A percentile compares a stretch with the other conserved stretches of the same genome.
Evolutionary conservation across 1,140 invertebrate species (phyloP).

Genomic region (Hyphantria cunea): DNA sequence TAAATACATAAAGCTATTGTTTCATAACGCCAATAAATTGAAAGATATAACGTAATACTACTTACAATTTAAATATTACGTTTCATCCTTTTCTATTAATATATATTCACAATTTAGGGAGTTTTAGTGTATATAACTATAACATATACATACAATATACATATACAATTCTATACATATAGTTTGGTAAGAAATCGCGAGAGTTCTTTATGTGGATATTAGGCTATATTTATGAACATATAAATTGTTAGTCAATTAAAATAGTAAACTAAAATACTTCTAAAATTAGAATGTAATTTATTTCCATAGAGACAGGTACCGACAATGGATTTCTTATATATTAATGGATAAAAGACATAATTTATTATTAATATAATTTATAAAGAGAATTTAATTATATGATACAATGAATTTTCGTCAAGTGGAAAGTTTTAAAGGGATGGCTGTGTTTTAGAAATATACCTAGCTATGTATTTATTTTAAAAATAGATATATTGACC

Average conservation of each 20-base stretch:
- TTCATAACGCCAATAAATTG: no score
- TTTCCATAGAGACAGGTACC: constrained; percentile 28
- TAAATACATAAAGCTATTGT: no score
- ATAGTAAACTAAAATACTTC: constrained; percentile 7
- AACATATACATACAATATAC: not conserved
- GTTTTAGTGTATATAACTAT: no score
- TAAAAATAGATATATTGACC: not conserved
- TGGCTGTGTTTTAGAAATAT: constrained; percentile 16
- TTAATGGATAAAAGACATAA: not conserved
- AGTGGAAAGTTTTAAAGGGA: constrained; percentile 8
- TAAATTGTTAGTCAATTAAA: constrained; percentile 19
- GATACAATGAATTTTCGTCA: not conserved
- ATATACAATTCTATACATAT: not conserved
- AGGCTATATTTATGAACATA: constrained; percentile 5
- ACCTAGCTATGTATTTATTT: not conserved
- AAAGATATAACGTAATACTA: not conserved
- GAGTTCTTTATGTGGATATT: not conserved
- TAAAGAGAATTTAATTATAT: not conserved
- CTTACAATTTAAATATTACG: not conserved
- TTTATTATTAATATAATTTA: not conserved
- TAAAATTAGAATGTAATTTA: constrained; percentile 19
- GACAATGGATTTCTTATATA: not conserved
- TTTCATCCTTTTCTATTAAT: constrained; percentile 21
- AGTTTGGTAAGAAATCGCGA: not conserved
- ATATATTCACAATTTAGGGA: no score